phyloP scores from a whole-genome alignment of 2,113 vertebrate genomes.

The Theristicus caerulescens region DNA sequence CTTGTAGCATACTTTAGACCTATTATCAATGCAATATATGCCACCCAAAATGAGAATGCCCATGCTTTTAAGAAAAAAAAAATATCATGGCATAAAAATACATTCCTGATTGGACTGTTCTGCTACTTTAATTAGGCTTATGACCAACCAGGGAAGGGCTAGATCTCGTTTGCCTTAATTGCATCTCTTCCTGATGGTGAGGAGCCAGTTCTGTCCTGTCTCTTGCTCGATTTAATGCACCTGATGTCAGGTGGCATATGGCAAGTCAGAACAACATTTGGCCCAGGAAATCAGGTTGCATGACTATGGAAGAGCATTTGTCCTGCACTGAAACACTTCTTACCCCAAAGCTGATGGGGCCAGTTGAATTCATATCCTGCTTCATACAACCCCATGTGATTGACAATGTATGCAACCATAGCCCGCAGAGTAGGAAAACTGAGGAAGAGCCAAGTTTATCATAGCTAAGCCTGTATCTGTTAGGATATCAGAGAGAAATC shows the following conservation, averaged over 20 bases:
- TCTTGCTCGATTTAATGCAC: not conserved
- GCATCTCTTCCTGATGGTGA: not conserved
- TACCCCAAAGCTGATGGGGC: not conserved
- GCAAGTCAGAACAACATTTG: not conserved
- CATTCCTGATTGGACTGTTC: not conserved
- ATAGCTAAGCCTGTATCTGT: not conserved
- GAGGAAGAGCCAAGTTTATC: not conserved
- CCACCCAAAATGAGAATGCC: not conserved
- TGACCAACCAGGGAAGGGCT: conserved; percentile 16
- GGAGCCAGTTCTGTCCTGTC: not conserved
- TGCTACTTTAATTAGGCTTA: conserved; percentile 10
- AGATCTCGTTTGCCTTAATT: conserved; percentile 57
- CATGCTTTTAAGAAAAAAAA: not conserved
- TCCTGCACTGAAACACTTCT: not conserved
- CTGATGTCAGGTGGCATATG: not conserved
- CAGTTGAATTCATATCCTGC: not conserved
- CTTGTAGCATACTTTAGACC: conserved; percentile 74
- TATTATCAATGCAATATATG: not conserved
- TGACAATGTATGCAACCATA: not conserved
- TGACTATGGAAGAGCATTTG: not conserved
- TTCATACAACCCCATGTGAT: not conserved
- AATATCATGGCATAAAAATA: not conserved
- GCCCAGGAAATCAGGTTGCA: not conserved
- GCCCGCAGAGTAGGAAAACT: not conserved
- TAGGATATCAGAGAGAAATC: not conserved